phyloP scores from a whole-genome alignment of 2,888 invertebrate species.

The Hirtodrosophila cameraria region DNA sequence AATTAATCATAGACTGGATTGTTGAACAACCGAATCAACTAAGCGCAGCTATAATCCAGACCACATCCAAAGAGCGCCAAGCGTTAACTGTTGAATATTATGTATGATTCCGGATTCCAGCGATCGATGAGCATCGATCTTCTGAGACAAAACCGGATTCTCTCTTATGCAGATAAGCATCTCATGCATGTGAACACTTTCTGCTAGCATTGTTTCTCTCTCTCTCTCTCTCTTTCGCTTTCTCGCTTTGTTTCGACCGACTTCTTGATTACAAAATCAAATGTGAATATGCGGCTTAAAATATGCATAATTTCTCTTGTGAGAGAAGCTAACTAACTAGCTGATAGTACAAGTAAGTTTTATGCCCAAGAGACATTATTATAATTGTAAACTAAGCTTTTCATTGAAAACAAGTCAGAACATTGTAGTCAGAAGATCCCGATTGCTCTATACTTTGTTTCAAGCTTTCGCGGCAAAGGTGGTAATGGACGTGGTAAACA shows the following conservation, averaged over 20 bases:
- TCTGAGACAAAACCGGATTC: conserved; percentile 3
- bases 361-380: too few relatives aligned
- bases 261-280: background rate
- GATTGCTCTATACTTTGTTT: too few relatives aligned
- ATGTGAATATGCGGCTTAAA: too few relatives aligned
- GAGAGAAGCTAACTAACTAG: too few relatives aligned
- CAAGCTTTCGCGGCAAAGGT: too few relatives aligned
- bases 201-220: background rate
- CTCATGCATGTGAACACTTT: background rate
- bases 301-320: too few relatives aligned
- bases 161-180: conserved; percentile 4
- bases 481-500: too few relatives aligned
- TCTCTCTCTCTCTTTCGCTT: too few relatives aligned
- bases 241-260: background rate
- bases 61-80: conserved; percentile 42
- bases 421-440: too few relatives aligned
- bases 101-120: background rate
- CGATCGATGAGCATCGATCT: conserved; percentile 22
- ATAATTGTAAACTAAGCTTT: too few relatives aligned
- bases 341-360: too few relatives aligned
- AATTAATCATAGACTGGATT: conserved; percentile 1
- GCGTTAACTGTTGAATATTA: conserved; percentile 42
- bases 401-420: too few relatives aligned
- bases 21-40: conserved; percentile 1
- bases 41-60: conserved; percentile 15